Evolutionary conservation across 2,113 vertebrate species (phyloP).

Genomic region (Phodopus roborovskii): DNA sequence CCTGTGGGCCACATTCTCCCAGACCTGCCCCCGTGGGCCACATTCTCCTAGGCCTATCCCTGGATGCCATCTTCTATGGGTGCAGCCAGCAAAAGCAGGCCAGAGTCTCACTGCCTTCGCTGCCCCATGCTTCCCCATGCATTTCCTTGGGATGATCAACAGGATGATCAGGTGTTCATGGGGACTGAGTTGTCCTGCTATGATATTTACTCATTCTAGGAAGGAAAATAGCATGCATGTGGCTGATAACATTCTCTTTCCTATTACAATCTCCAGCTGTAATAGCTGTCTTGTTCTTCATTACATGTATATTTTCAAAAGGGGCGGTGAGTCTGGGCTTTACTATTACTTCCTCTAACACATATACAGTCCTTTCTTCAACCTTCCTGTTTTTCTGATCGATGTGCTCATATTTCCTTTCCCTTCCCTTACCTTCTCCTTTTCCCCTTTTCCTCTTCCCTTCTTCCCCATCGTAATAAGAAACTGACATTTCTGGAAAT

Average conservation of each 20-base stretch:
- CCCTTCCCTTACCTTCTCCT: not conserved
- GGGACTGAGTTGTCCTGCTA: not conserved
- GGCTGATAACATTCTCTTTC: not conserved
- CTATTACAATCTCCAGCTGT: not conserved
- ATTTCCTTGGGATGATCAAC: not conserved
- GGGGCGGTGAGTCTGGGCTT: not conserved
- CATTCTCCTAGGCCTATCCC: too few relatives aligned
- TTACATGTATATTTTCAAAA: not conserved
- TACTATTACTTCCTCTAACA: not conserved
- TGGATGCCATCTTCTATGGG: rapidly evolving
- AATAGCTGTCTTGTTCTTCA: not conserved
- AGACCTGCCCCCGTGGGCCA: too few relatives aligned
- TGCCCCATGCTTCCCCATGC: rapidly evolving
- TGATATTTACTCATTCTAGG: not conserved
- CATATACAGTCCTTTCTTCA: not conserved
- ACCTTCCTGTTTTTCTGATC: not conserved
- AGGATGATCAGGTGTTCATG: not conserved
- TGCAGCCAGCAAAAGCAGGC: rapidly evolving
- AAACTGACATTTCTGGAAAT: not conserved
- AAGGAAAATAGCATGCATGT: not conserved
- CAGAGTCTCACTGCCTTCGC: rapidly evolving
- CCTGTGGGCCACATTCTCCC: not conserved
- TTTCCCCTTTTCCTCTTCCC: rapidly evolving
- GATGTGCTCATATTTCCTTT: not conserved
- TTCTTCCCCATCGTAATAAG: too few relatives aligned